Conservation (phyloP, 2,888 invertebrate genomes). For the Stenchaetothrips biformis region DNA sequence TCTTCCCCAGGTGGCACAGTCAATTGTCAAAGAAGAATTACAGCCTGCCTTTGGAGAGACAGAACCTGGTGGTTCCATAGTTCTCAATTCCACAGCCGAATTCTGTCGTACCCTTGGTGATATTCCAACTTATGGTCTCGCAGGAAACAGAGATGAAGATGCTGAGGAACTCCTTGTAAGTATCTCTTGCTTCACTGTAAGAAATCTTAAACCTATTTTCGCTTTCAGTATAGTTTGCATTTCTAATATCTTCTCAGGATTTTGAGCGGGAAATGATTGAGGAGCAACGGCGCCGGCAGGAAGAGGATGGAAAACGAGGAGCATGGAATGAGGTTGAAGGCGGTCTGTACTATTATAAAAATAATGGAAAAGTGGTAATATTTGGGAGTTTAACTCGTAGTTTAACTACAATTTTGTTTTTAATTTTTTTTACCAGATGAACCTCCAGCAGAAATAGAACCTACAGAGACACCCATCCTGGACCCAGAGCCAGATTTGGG, state of each 20-base stretch:
- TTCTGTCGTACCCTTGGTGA: constrained; percentile 94
- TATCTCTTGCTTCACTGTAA: background rate
- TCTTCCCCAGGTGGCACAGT: constrained; percentile 40
- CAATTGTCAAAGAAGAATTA: constrained; percentile 42
- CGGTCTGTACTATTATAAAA: constrained; percentile 43
- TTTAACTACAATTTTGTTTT: background rate
- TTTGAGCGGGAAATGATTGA: constrained; percentile 48
- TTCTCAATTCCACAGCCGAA: constrained; percentile 90
- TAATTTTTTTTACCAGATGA: constrained; percentile 41
- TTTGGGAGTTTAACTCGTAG: constrained; percentile 4
- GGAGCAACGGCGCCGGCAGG: constrained; percentile 47
- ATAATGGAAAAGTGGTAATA: background rate
- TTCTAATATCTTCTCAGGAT: constrained; percentile 46
- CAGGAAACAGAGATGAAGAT: constrained; percentile 83
- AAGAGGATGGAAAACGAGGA: constrained; percentile 56
- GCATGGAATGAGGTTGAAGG: constrained; percentile 81
- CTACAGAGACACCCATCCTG: constrained; percentile 62
- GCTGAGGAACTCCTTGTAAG: constrained; percentile 60
- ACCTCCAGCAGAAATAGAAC: constrained; percentile 50
- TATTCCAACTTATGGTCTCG: constrained; percentile 88
- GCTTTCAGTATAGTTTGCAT: background rate
- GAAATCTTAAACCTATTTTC: background rate
- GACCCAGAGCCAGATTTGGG: constrained; percentile 91
- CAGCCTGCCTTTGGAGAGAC: constrained; percentile 41
- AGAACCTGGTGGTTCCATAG: constrained; percentile 57